phyloP scores from a whole-genome alignment of 2,113 vertebrate genomes.

The Neotragus moschatus region DNA sequence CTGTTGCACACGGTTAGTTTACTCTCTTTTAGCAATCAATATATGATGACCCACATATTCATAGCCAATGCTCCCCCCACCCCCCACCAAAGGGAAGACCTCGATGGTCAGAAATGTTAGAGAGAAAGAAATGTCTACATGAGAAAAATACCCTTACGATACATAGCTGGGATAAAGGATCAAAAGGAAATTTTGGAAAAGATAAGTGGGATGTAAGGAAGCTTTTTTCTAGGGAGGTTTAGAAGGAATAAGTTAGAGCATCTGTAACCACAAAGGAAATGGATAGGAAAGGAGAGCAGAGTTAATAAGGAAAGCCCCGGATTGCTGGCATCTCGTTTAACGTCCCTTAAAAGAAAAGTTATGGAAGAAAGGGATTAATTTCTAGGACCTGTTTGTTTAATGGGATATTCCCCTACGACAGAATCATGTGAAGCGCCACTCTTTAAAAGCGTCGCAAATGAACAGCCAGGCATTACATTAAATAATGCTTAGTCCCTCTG shows the following conservation, averaged over 20 bases:
- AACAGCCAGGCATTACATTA: too few relatives aligned
- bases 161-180: background rate
- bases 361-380: too few relatives aligned
- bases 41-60: background rate
- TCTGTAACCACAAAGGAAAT: background rate
- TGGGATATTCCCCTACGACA: too few relatives aligned
- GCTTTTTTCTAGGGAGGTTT: background rate
- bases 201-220: background rate
- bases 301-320: background rate
- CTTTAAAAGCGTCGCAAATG: too few relatives aligned
- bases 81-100: background rate
- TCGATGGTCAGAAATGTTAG: background rate
- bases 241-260: background rate
- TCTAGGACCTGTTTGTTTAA: too few relatives aligned
- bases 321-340: background rate
- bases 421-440: too few relatives aligned
- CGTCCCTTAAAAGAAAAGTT: too few relatives aligned
- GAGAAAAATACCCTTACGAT: background rate
- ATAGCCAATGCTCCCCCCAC: background rate
- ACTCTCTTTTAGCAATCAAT: background rate
- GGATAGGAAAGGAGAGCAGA: background rate
- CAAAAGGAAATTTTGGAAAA: background rate
- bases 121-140: background rate
- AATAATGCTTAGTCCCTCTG: too few relatives aligned
- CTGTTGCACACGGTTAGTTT: background rate